Base-by-base conservation (phyloP, 1,140 invertebrate species). In the Drosophila pachea region DNA sequence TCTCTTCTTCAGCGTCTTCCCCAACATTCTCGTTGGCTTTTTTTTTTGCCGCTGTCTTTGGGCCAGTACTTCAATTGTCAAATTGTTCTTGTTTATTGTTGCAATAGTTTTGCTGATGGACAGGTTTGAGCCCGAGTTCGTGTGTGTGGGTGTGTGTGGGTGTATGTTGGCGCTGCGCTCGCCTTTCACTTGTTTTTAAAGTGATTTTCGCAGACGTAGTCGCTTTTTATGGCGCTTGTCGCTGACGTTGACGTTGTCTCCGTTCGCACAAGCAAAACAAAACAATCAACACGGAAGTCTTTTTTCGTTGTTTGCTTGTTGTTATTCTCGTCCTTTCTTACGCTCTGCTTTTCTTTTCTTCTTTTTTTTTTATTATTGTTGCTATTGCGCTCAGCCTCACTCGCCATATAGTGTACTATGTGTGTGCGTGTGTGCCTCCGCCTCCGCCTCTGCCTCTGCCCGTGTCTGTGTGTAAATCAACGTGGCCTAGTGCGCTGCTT, bases 61-160 rank as follows among this genome's bases (percentile, higher is more conserved):
- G 67, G 72, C 73, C 83, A 76, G 70, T 81, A 79, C 79, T 84
- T 86, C 79, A 84, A 84, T 84, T 84, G 79, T 84, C 79, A 84
- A 84, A 84, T 84, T 86, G 79, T 76, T 79, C 81, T 84, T 86
- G 76, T 84, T 79, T 86, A 86, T 84, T 84, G 81, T 86, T 86
- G 79, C 81, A 86, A 86, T 84, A 86, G 79, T 84, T 84, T 74
- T 74, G 73, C 68, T 84, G 76, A 86, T 86, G 81, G 79, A 79
- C 79, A 83, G 79, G 79, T 79, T 76, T 86, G 68, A 45, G 49
- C 61, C 78, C 63, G 22, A 67, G 49, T 53, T 36, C 14, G 42
- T 35, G 62, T 40, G 12, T 42, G 38, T 33, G 29, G 2, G 42
- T 22, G 12, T 47, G 36, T 32, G 22, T 5, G 49, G 38, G 53